Evolutionary conservation across 2,797 vertebrate species (phyloP), one percentile per base, ranked within the genome.

Genomic region (Clarias laeviceps): DNA sequence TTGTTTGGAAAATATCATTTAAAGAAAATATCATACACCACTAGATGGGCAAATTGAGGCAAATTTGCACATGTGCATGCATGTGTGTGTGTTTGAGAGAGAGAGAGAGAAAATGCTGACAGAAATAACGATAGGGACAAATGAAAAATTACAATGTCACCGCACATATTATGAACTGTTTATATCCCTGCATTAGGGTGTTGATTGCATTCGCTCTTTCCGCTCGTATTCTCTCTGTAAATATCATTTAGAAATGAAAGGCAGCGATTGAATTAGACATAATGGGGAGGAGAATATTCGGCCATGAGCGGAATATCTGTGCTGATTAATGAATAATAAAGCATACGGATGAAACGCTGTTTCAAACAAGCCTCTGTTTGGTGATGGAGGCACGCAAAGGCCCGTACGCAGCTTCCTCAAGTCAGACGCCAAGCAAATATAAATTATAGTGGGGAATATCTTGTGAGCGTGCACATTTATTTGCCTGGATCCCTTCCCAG

Each of bases 391-490:
- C 69, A 34, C 62, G 61, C 82, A 45, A 62, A 88, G 68, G 72
- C 66, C 24, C 50, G 81, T 50, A 68, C 83, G 74, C 77, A 85
- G 87, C 85, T 50, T 85, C 87, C 77, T 85, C 69, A 54, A 77
- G 56, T 77, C 65, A 17, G 3, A 84, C 15, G 74, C 89, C 88
- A 88, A 84, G 72, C 3, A 77, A 83, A 91, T 85, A 88, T 91
- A 84, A 91, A 90, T 89, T 79, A 90, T 88, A 64, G 86, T 66
- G 82, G 88, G 40, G 90, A 88, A 88, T 78, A 62, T 88, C 85
- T 90, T 89, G 87, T 84, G 80, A 87, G 86, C 74, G 84, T 20
- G 80, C 88, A 90, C 80, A 90, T 91, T 91, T 90, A 66, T 85
- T 84, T 72, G 77, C 78, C 77, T 89, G 82, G 86, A 87, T 9